Conservation (phyloP, 2,888 invertebrate genomes). For the Thera obeliscata region DNA sequence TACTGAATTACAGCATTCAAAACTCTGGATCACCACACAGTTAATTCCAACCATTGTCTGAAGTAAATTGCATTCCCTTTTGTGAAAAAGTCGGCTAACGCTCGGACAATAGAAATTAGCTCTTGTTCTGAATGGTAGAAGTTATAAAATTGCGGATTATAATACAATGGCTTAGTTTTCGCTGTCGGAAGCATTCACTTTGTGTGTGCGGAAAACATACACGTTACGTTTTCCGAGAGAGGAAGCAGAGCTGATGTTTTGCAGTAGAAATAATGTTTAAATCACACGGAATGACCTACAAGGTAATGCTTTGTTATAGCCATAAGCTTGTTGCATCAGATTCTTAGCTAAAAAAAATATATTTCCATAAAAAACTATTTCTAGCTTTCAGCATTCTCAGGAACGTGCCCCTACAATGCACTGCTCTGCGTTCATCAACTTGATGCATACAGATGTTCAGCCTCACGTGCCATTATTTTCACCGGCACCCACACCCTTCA, state of each 20-base stretch:
- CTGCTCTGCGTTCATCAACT: too few relatives aligned
- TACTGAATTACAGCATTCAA: constrained; percentile 42
- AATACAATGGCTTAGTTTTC: constrained; percentile 35
- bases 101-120: constrained; percentile 38
- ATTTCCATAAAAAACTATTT: too few relatives aligned
- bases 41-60: constrained; percentile 60
- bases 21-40: constrained; percentile 47
- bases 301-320: too few relatives aligned
- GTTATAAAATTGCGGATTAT: constrained; percentile 32
- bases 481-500: too few relatives aligned
- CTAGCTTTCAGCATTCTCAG: too few relatives aligned
- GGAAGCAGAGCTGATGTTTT: constrained; percentile 36
- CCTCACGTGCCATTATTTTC: too few relatives aligned
- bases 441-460: too few relatives aligned
- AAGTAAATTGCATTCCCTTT: constrained; percentile 54
- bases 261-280: constrained; percentile 16
- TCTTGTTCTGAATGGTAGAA: constrained; percentile 34
- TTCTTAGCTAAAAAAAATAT: background rate
- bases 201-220: constrained; percentile 41
- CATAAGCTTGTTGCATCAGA: too few relatives aligned
- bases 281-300: constrained; percentile 1
- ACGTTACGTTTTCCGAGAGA: constrained; percentile 39
- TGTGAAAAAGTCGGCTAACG: constrained; percentile 49
- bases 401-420: too few relatives aligned
- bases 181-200: constrained; percentile 38